Evolutionary conservation across 1,140 invertebrate species (phyloP).

Genomic region (Eumeta japonica): DNA sequence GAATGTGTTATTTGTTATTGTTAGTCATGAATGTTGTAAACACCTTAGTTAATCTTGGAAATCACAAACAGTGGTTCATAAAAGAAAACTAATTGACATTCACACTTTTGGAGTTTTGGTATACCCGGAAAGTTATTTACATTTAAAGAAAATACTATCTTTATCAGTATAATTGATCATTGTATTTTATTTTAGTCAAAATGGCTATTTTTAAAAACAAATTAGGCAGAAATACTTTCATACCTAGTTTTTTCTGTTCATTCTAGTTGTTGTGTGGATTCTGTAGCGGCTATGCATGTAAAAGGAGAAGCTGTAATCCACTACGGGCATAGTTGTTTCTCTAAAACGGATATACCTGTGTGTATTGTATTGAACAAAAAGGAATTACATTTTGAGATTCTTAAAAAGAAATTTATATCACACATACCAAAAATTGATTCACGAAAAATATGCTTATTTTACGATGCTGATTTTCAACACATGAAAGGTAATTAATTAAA

Average conservation of each 20-base stretch:
- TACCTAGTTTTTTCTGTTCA: conserved; percentile 4
- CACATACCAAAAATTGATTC: conserved; percentile 28
- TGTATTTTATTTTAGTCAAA: conserved; percentile 4
- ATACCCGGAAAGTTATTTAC: too few relatives aligned
- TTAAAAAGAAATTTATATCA: conserved; percentile 25
- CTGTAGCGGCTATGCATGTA: conserved; percentile 85
- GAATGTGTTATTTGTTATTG: too few relatives aligned
- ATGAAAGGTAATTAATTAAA: conserved; percentile 54
- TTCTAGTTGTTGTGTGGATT: conserved; percentile 89
- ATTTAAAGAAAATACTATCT: background rate
- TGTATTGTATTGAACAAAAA: conserved; percentile 69
- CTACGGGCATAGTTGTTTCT: conserved; percentile 87
- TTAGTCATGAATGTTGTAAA: too few relatives aligned
- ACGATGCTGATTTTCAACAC: conserved; percentile 72
- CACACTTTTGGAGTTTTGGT: too few relatives aligned
- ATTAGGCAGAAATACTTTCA: background rate
- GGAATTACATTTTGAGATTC: conserved; percentile 50
- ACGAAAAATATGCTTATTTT: conserved; percentile 65
- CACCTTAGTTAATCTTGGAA: too few relatives aligned
- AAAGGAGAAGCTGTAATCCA: conserved; percentile 83
- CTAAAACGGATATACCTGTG: conserved; percentile 70
- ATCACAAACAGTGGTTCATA: too few relatives aligned
- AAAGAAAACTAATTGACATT: too few relatives aligned
- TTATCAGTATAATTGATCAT: background rate
- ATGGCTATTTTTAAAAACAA: too few relatives aligned